These are phyloP conservation scores for Bergia sp. DNA, from an alignment of 92 coral and sea anemone species.

Conservation along the genomic window DNA sequence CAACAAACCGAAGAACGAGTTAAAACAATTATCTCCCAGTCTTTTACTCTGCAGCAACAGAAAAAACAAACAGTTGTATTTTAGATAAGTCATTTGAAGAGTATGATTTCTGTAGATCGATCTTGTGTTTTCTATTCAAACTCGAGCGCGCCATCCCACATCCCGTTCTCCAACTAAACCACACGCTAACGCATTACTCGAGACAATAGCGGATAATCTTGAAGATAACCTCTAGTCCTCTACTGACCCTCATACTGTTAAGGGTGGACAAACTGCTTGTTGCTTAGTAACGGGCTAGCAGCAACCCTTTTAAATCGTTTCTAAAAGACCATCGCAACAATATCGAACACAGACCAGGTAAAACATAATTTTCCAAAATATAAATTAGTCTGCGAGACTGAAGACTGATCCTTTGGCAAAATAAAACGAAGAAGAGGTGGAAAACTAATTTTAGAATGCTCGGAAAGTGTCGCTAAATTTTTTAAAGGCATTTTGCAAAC, in stretches of 20 bases:
- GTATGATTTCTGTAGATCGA: neutral
- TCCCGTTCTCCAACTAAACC: neutral
- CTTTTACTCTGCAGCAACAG: slow-evolving; percentile 26
- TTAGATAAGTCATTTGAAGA: neutral
- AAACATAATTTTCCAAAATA: no score
- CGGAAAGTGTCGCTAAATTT: no score
- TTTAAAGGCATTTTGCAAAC: no score
- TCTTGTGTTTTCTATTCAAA: slow-evolving; percentile 19
- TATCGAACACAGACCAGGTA: no score
- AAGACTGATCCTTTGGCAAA: no score
- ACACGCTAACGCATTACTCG: neutral
- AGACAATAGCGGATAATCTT: neutral
- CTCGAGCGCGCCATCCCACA: slow-evolving; percentile 24
- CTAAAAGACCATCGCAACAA: no score
- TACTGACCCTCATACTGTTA: neutral
- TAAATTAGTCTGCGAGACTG: no score
- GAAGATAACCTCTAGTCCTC: neutral
- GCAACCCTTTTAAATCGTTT: no score
- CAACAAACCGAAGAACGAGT: neutral
- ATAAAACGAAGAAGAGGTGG: no score
- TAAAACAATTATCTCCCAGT: neutral
- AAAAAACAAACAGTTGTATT: slow-evolving; percentile 43
- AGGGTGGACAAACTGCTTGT: neutral
- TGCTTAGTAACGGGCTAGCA: slow-evolving; percentile 7
- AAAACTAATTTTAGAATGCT: no score